Evolutionary conservation across 2,113 vertebrate species (phyloP).

Genomic region (Oxyruncus cristatus): DNA sequence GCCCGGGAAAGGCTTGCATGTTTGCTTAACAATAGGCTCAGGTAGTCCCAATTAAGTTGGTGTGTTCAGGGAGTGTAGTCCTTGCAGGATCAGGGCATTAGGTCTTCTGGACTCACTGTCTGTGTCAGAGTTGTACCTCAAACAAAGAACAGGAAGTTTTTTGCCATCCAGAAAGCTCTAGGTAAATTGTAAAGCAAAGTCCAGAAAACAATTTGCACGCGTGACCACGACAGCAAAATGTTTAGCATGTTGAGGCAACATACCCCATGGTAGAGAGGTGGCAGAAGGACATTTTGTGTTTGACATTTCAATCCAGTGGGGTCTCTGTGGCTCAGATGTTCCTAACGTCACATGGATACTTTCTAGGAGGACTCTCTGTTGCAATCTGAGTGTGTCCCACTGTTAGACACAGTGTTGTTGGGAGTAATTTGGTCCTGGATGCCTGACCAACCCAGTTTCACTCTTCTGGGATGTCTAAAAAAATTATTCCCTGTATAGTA

Average conservation of each 20-base stretch:
- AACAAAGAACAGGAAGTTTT: not conserved
- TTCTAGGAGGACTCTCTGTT: not conserved
- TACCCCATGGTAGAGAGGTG: accelerated
- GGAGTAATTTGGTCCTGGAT: not conserved
- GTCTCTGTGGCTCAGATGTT: not conserved
- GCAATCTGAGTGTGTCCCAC: not conserved
- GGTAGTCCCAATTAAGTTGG: not conserved
- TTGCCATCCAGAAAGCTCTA: not conserved
- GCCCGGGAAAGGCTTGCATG: not conserved
- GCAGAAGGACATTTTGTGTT: not conserved
- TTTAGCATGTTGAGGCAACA: not conserved
- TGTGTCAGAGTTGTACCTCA: not conserved
- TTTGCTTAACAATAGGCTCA: not conserved
- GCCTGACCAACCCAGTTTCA: not conserved
- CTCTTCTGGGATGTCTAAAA: not conserved
- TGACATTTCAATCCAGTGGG: not conserved
- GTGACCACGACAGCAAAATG: not conserved
- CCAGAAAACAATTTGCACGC: not conserved
- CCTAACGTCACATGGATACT: not conserved
- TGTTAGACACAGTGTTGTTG: not conserved
- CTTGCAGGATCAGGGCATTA: not conserved
- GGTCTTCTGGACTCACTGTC: not conserved
- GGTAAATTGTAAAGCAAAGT: not conserved
- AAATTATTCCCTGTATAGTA: not conserved
- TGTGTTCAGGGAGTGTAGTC: not conserved